Evolutionary conservation across 2,797 vertebrate genomes (phyloP).

Genomic region (Ctenopoma kingsleyae): DNA sequence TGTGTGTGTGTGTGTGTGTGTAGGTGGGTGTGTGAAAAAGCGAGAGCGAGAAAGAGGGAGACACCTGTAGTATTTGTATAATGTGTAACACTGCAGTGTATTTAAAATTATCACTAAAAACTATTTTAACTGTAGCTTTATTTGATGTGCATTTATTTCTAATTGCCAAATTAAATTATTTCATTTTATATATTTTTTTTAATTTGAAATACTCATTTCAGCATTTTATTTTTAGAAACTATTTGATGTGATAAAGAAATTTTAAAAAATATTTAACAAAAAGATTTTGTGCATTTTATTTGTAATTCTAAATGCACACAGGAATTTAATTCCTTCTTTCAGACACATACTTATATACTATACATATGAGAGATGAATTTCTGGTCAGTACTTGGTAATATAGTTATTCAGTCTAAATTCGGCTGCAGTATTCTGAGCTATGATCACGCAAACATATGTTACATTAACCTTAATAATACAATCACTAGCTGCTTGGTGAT

Average conservation of each 20-base stretch:
- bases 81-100: background rate
- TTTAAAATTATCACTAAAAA: slow-evolving; percentile 9
- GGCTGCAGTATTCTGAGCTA: slow-evolving; percentile 44
- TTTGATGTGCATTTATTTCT: background rate
- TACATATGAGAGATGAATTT: slow-evolving; percentile 22
- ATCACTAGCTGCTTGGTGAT: slow-evolving; percentile 64
- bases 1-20: slow-evolving; percentile 8
- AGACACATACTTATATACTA: slow-evolving; percentile 5
- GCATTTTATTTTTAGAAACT: slow-evolving; percentile 23
- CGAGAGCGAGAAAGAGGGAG: background rate
- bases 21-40: background rate
- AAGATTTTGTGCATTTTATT: background rate
- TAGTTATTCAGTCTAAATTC: slow-evolving; percentile 51
- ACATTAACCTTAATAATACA: slow-evolving; percentile 68
- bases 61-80: slow-evolving; percentile 7
- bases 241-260: background rate
- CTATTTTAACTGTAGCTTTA: background rate
- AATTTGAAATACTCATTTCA: background rate
- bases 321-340: slow-evolving; percentile 35
- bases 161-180: background rate
- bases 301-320: slow-evolving; percentile 20
- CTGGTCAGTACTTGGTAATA: slow-evolving; percentile 37
- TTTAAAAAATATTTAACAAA: background rate
- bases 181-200: background rate
- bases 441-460: slow-evolving; percentile 72